Percentiles rank a stretch among this genome's conserved stretches.
Conservation (phyloP, 1,140 invertebrate species). For the Apocrypta bakeri region DNA sequence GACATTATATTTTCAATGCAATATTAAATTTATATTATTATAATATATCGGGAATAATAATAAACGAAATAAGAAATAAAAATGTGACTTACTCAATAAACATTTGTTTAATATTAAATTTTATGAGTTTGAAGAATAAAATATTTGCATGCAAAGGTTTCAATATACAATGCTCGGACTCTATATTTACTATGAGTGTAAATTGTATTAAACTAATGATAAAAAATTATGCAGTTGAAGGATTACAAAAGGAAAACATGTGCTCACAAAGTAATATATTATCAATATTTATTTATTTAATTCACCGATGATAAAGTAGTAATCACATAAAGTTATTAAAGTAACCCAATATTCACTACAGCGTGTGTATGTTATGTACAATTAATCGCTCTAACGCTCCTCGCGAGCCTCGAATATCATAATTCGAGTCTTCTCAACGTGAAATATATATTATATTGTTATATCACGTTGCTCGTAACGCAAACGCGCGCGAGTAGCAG, state of each 20-base stretch:
- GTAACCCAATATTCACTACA: conserved; percentile 67
- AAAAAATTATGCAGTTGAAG: background rate
- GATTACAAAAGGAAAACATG: background rate
- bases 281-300: conserved; percentile 73
- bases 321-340: conserved; percentile 71
- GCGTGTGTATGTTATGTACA: conserved; percentile 65
- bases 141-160: no score
- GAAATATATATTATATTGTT: conserved; percentile 28
- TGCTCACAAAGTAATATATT: conserved; percentile 59
- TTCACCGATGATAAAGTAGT: conserved; percentile 70
- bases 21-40: no score
- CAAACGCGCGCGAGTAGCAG: conserved; percentile 27
- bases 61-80: no score
- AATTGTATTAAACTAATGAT: no score
- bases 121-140: no score
- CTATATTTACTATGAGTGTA: no score
- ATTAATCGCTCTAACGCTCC: conserved; percentile 47
- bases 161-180: no score
- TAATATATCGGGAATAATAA: no score
- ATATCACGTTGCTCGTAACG: conserved; percentile 21
- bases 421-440: conserved; percentile 43
- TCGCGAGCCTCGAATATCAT: conserved; percentile 46
- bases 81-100: no score
- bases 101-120: no score
- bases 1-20: no score